phyloP scores from a whole-genome alignment of 2,888 invertebrate species.

The Atherix ibis region DNA sequence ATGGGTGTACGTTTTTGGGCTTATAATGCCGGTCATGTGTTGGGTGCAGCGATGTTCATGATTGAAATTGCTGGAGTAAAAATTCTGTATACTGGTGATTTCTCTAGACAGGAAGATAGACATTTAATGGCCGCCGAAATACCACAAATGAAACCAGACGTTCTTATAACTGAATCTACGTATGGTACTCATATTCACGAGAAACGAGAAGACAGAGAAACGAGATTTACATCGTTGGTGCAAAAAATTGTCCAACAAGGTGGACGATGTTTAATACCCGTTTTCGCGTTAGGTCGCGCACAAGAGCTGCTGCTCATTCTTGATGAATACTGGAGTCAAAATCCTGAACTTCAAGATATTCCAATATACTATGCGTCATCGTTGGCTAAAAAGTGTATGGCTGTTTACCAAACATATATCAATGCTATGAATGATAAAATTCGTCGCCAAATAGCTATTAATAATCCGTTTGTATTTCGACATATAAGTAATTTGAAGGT shows the following conservation, averaged over 20 bases:
- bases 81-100: conserved; percentile 93
- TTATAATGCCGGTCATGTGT: conserved; percentile 96
- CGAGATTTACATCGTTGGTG: conserved; percentile 80
- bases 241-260: conserved; percentile 93
- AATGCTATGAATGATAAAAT: conserved; percentile 99
- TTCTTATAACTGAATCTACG: conserved; percentile 94
- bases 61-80: conserved; percentile 98
- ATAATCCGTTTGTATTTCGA: conserved; percentile 96
- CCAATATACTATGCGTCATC: conserved; percentile 99
- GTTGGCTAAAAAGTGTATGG: conserved; percentile 98
- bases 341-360: conserved; percentile 93
- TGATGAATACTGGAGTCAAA: conserved; percentile 97
- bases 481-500: conserved; percentile 88
- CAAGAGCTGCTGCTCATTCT: conserved; percentile 87
- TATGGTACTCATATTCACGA: conserved; percentile 99
- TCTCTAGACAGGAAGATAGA: conserved; percentile 94
- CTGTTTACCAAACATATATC: conserved; percentile 98
- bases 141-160: conserved; percentile 89
- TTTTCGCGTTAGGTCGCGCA: conserved; percentile 94
- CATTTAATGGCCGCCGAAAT: conserved; percentile 99
- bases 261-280: conserved; percentile 96
- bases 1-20: conserved; percentile 96
- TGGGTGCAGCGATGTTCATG: conserved; percentile 99
- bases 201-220: conserved; percentile 90
- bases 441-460: conserved; percentile 86